Base-by-base conservation (phyloP, 2,113 vertebrate genomes). In the Xiphias gladius region DNA sequence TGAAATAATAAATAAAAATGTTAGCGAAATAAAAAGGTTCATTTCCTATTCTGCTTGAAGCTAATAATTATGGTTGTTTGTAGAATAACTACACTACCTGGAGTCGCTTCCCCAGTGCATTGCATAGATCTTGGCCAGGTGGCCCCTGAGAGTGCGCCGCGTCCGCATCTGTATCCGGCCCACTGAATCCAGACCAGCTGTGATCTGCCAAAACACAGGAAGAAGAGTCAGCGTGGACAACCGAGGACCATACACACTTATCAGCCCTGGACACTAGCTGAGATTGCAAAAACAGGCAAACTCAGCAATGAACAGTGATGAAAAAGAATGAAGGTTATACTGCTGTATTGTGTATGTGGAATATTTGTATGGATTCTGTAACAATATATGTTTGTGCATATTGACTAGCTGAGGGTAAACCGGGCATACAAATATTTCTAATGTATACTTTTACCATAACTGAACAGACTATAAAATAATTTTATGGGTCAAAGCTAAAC, bases 41-140 rank as follows among this genome's bases (percentile, higher is more conserved):
- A 39, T 63, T 20, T 62, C 11, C n/a, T 16, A 8, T 74, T 6
- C 50, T 52, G 37, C 20, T 43, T 4, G 7, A 24, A 16, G 28
- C 14, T 67, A 41, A 63, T 1, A 58, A 58, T 63, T 46, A n/a
- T 20, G 57, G 39, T 26, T 20, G 64, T 79, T 16, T 50, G 41
- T 57, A 48, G 37, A 55, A 30, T 30, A 58, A 48, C 13, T 28
- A 76, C 66, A 20, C 22, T 91, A 99, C 98, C 98, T 99, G 64
- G 98, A 99, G 91, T 99, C 97, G 0, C 96, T 97, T 61, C 97
- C 97, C 98, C 98, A 99, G 82, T 99, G 98, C 98, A 99, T 99
- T 92, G 98, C 98, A 72, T 99, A 99, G 94, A 99, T 99, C 94
- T 99, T 99, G 90, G 98, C 98, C 65, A 99, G 95, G 93, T 99